phyloP scores from a whole-genome alignment of 2,888 invertebrate genomes.

The Chalcosyrphus nemorum region DNA sequence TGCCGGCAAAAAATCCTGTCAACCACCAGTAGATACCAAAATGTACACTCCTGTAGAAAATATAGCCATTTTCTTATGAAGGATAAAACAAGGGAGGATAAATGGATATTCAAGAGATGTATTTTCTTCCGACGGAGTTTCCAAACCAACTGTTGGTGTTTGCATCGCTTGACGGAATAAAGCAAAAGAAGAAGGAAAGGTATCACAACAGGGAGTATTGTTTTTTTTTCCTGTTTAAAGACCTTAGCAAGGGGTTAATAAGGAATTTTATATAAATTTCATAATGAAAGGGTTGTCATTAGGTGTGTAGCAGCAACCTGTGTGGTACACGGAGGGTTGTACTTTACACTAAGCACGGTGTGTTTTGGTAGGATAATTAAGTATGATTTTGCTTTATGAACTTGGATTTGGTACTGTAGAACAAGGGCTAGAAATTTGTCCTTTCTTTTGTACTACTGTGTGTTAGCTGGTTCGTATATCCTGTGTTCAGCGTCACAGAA shows the following conservation, averaged over 20 bases:
- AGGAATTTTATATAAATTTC: constrained; percentile 45
- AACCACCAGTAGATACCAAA: constrained; percentile 2
- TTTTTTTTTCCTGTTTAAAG: too few relatives aligned
- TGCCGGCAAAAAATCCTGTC: constrained; percentile 16
- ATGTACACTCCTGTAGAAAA: background rate
- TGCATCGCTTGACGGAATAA: constrained; percentile 37
- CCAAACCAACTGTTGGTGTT: constrained; percentile 63
- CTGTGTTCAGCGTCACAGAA: background rate
- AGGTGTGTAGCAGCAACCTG: constrained; percentile 26
- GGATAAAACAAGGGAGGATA: constrained; percentile 9
- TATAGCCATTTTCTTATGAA: background rate
- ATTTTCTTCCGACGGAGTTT: constrained; percentile 27
- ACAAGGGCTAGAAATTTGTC: background rate
- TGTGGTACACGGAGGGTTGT: background rate
- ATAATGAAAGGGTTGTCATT: constrained; percentile 45
- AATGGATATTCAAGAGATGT: constrained; percentile 28
- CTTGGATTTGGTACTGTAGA: background rate
- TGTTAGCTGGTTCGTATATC: background rate
- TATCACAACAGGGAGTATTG: constrained; percentile 4
- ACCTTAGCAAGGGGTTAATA: constrained; percentile 44
- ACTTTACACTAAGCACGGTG: constrained; percentile 7
- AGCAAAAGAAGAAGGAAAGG: constrained; percentile 31
- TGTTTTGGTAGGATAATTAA: constrained; percentile 49
- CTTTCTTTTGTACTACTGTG: constrained; percentile 14
- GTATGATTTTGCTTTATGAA: constrained; percentile 16